These are phyloP conservation scores for Trachelus troglodyta DNA, from an alignment of 2,888 invertebrate species.

Conservation along the genomic window DNA sequence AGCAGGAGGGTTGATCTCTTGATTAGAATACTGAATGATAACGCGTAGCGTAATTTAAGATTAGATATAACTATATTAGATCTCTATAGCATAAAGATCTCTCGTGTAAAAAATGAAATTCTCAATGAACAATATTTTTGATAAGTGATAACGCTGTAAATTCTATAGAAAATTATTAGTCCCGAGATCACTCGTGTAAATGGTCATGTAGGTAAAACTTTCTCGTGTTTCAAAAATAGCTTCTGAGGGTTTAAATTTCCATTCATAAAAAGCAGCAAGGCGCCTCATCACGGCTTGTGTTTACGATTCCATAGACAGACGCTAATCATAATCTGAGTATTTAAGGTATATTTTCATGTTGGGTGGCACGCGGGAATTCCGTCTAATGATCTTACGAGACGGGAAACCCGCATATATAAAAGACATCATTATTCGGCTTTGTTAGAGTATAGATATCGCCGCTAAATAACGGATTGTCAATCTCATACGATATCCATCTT, in stretches of 20 bases:
- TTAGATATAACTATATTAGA: background rate
- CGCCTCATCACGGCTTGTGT: background rate
- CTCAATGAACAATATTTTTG: too few relatives aligned
- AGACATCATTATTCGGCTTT: background rate
- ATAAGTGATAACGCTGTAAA: background rate
- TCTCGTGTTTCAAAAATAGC: background rate
- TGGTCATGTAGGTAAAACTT: background rate
- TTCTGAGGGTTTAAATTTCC: background rate
- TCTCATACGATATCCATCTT: too few relatives aligned
- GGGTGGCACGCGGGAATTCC: background rate
- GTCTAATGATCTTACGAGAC: background rate
- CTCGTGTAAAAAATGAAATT: background rate
- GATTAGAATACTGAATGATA: background rate
- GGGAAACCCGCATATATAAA: background rate
- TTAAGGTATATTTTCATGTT: background rate
- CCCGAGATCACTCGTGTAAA: background rate
- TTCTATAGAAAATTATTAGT: background rate
- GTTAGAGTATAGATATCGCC: background rate
- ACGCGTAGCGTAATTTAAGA: background rate
- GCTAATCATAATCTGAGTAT: background rate
- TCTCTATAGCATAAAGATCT: background rate
- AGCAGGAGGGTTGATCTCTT: background rate
- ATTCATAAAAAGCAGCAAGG: background rate
- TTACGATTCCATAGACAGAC: background rate
- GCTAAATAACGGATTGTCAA: too few relatives aligned